Percentiles rank a stretch among this genome's conserved stretches.
These are phyloP conservation scores for Conops quadrifasciatus DNA, from an alignment of 2,888 invertebrate genomes.

Conservation along the genomic window DNA sequence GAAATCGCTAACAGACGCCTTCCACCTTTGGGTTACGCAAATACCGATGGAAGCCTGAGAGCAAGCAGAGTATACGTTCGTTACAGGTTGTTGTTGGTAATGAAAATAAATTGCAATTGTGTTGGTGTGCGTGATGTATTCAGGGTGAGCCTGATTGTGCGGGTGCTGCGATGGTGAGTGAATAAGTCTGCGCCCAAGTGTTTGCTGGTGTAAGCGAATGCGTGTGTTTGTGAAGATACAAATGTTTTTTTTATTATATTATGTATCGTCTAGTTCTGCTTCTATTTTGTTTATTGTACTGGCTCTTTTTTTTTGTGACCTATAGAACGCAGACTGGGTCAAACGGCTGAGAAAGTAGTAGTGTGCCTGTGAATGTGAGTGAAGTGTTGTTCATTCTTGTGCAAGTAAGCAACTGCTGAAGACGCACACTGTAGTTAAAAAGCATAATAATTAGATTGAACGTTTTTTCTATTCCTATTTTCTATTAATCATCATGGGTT, in stretches of 20 bases:
- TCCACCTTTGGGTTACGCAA: constrained; percentile 5
- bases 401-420: no score
- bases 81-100: constrained; percentile 35
- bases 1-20: constrained; percentile 2
- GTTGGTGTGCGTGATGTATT: constrained; percentile 2
- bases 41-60: constrained; percentile 11
- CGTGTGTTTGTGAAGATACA: no score
- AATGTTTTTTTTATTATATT: not conserved
- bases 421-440: no score
- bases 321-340: no score
- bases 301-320: no score
- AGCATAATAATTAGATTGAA: no score
- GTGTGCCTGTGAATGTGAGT: no score
- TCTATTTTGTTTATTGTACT: not conserved
- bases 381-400: no score
- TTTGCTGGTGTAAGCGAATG: not conserved
- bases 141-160: not conserved
- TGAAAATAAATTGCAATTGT: constrained; percentile 22
- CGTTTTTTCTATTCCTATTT: no score
- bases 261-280: not conserved
- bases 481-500: no score
- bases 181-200: no score
- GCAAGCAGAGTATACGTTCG: not conserved
- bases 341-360: no score
- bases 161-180: not conserved